Evolutionary conservation across 2,797 vertebrate genomes (phyloP), one percentile per base, ranked within the genome.

Genomic region (Danionella dracula): DNA sequence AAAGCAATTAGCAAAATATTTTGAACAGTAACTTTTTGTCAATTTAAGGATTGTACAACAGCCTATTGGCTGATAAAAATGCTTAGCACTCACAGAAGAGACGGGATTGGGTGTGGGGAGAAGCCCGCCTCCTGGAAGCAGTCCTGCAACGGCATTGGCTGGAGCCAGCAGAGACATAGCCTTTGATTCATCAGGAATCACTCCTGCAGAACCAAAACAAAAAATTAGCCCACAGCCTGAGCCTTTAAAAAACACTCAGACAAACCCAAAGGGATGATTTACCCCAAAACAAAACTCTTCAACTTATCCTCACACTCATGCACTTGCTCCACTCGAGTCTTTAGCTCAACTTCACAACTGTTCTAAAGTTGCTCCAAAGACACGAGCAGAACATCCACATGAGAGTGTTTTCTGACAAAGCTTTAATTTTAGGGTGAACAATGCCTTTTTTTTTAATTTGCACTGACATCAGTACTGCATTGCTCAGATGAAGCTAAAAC

Each of bases 101-200:
- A 99, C 86, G 71, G 97, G 94, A 82, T 97, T 97, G 63, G 97
- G 97, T 11, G 96, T 99, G 32, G 97, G 97, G 74, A 99, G 94
- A 79, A 99, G 94, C 77, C 96, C 97, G 76, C 94, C 97, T 70
- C 96, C 97, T 11, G 97, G 96, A 89, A 99, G 92, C 90, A 99
- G 92, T 84, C 97, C 94, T 88, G 97, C 96, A 85, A 99, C 95
- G 70, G 97, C 97, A 82, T 98, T 99, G 87, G 97, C 97, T 88
- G 97, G 97, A 85, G 97, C 97, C 88, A 99, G 87, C 86, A 99
- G 91, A 81, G 97, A 96, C 89, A 99, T 92, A 87, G 96, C 96
- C 92, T 99, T 99, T 87, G 96, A 93, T 86, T 99, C 97, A 89
- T 99, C 97, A 86, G 97, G 97, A 93, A 99, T 99, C 80, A 98